Conservation (phyloP, 1,140 invertebrate species). For the Papilio aristodemus region DNA sequence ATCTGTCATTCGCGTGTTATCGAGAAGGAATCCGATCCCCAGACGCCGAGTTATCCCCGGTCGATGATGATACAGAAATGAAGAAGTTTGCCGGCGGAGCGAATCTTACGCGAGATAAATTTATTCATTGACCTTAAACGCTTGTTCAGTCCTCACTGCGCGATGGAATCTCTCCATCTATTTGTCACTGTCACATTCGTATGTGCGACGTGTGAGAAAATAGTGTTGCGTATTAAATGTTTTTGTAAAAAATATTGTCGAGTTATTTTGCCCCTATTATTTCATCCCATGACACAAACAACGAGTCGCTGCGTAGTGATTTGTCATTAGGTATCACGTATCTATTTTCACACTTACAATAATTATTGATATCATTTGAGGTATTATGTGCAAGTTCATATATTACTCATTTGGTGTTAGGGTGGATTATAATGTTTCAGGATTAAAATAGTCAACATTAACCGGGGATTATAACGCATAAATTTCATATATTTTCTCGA, state of each 20-base stretch:
- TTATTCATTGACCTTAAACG: conserved; percentile 27
- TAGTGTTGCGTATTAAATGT: conserved; percentile 12
- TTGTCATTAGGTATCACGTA: neutral
- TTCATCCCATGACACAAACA: neutral
- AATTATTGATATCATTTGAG: neutral
- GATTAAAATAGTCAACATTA: too few relatives aligned
- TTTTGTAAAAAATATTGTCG: conserved; percentile 8
- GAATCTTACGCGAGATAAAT: neutral
- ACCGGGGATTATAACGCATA: too few relatives aligned
- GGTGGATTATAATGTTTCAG: too few relatives aligned
- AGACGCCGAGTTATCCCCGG: neutral
- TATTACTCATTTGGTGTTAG: too few relatives aligned
- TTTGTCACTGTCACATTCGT: conserved; percentile 18
- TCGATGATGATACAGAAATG: neutral
- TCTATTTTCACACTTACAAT: neutral
- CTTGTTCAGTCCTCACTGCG: neutral
- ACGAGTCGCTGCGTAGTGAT: neutral
- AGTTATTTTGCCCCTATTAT: conserved; percentile 2
- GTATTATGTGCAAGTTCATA: neutral
- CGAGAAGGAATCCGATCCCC: neutral
- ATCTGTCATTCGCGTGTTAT: conserved; percentile 23
- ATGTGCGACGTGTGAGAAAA: neutral
- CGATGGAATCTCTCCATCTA: conserved; percentile 10
- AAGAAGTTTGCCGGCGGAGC: neutral
- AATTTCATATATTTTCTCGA: too few relatives aligned